These are phyloP conservation scores for Apodemia zela DNA, from an alignment of 2,888 invertebrate species.

Conservation along the genomic window DNA sequence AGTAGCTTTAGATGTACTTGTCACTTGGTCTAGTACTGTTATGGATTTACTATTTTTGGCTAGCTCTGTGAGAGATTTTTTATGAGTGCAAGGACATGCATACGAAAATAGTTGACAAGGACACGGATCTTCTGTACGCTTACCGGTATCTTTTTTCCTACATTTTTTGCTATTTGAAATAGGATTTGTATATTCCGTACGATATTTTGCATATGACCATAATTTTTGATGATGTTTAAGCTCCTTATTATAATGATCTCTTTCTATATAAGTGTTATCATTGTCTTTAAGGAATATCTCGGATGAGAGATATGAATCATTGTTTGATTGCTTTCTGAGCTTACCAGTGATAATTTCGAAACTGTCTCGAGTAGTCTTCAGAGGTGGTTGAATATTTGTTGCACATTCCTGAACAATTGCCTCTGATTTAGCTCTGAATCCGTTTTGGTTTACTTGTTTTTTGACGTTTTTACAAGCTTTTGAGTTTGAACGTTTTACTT, in stretches of 20 bases:
- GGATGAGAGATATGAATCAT: constrained; percentile 44
- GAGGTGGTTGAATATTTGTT: constrained; percentile 47
- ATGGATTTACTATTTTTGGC: constrained; percentile 33
- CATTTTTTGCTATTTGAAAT: constrained; percentile 44
- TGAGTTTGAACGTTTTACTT: constrained; percentile 41
- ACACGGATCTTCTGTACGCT: constrained; percentile 53
- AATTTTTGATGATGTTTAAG: constrained; percentile 45
- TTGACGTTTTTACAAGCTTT: constrained; percentile 40
- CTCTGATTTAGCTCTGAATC: constrained; percentile 42
- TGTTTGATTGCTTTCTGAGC: constrained; percentile 38
- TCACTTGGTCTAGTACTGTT: constrained; percentile 32
- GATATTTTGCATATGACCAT: constrained; percentile 61
- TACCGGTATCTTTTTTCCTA: constrained; percentile 48
- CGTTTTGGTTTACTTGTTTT: constrained; percentile 32
- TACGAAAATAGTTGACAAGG: constrained; percentile 65
- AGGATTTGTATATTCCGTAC: constrained; percentile 52
- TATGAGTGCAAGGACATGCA: constrained; percentile 52
- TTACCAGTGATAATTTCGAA: constrained; percentile 42
- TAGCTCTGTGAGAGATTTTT: constrained; percentile 34
- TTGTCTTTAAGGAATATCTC: constrained; percentile 54
- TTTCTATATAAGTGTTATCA: constrained; percentile 33
- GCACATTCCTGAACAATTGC: constrained; percentile 57
- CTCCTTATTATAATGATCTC: constrained; percentile 34
- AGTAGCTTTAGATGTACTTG: constrained; percentile 36
- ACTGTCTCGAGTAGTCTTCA: constrained; percentile 41